A percentile compares a stretch with the other conserved stretches of the same genome.
phyloP scores from a whole-genome alignment of 2,888 invertebrate species.

The Mesochorus sp. region DNA sequence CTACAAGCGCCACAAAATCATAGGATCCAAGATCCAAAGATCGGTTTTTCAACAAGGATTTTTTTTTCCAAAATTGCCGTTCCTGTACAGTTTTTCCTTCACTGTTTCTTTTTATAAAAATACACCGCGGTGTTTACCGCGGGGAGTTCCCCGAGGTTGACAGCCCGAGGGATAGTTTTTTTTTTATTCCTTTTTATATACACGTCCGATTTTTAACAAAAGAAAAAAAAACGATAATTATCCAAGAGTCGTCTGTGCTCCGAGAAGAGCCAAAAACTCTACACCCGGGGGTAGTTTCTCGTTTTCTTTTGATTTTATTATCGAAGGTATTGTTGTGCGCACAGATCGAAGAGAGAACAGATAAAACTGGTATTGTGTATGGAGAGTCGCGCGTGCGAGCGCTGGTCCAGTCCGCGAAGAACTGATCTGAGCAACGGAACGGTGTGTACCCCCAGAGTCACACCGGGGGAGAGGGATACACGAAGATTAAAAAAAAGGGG shows the following conservation, averaged over 20 bases:
- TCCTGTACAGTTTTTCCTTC: constrained; percentile 3
- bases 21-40: too few relatives aligned
- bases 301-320: too few relatives aligned
- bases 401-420: constrained; percentile 74
- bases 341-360: constrained; percentile 2
- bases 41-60: constrained; percentile 16
- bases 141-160: neutral
- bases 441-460: constrained; percentile 42
- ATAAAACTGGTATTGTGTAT: neutral
- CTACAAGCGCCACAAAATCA: neutral
- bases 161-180: neutral
- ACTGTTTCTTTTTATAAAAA: neutral
- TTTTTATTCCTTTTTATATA: neutral
- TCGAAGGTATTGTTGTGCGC: too few relatives aligned
- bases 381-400: constrained; percentile 70
- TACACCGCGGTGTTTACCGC: constrained; percentile 3
- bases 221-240: too few relatives aligned
- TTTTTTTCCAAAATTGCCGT: neutral
- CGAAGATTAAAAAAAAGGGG: constrained; percentile 44
- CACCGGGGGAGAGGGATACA: constrained; percentile 36
- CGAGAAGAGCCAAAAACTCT: too few relatives aligned
- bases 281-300: too few relatives aligned
- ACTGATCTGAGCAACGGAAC: constrained; percentile 68
- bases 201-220: neutral
- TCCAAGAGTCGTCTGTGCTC: too few relatives aligned